A percentile compares a stretch with the other conserved stretches of the same genome.
Conservation (phyloP, 2,113 vertebrate genomes). For the Ceyx melanurus region DNA sequence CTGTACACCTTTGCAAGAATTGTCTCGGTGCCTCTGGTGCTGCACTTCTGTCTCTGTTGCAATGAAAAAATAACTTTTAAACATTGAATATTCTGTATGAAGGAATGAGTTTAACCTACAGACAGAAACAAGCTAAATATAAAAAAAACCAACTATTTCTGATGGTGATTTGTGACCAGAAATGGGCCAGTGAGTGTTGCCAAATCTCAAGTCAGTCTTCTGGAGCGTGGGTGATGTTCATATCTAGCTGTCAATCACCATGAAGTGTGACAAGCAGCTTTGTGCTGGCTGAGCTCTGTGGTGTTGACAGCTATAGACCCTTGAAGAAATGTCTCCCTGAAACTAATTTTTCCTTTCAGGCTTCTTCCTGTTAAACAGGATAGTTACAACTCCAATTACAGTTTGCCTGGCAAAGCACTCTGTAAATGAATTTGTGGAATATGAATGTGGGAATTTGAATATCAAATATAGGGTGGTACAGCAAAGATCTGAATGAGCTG, state of each 20-base stretch:
- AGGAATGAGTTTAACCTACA: not conserved
- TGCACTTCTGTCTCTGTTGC: not conserved
- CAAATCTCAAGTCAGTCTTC: not conserved
- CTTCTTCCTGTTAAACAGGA: constrained; percentile 3
- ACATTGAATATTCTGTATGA: not conserved
- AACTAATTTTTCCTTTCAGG: not conserved
- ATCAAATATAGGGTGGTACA: constrained; percentile 21
- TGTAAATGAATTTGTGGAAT: not conserved
- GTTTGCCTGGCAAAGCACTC: not conserved
- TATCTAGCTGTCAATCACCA: not conserved
- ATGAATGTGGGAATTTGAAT: constrained; percentile 45
- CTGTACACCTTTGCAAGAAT: not conserved
- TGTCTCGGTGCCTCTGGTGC: not conserved
- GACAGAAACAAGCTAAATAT: not conserved
- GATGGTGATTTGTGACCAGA: not conserved
- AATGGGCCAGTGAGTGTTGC: not conserved
- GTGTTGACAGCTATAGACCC: constrained; percentile 22
- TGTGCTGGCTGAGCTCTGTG: constrained; percentile 2
- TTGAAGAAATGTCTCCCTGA: constrained; percentile 14
- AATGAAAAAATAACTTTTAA: not conserved
- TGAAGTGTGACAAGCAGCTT: not conserved
- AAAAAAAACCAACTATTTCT: not conserved
- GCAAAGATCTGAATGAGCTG: not conserved
- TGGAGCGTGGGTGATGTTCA: not conserved
- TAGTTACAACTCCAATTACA: not conserved